Percentiles rank a stretch among this genome's conserved stretches.
Conservation (phyloP, 1,140 invertebrate genomes). For the Drosophila azteca region DNA sequence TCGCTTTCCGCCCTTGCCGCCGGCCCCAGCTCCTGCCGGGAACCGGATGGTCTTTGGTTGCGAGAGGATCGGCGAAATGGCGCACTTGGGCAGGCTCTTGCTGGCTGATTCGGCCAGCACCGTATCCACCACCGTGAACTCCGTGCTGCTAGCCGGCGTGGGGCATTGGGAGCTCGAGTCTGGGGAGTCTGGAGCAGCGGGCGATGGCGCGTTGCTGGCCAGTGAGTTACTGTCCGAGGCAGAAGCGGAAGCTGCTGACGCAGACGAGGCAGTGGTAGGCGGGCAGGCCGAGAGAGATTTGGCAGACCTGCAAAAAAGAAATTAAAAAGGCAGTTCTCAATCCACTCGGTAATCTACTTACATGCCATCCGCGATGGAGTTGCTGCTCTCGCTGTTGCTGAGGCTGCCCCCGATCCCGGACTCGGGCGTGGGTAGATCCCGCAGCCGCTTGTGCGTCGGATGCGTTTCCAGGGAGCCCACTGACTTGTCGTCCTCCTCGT, state of each 20-base stretch:
- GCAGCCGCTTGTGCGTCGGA: conserved; percentile 60
- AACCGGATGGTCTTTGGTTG: conserved; percentile 91
- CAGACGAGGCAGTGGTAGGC: conserved; percentile 48
- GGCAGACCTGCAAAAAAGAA: conserved; percentile 23
- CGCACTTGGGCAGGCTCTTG: conserved; percentile 69
- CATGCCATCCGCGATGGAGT: conserved; percentile 71
- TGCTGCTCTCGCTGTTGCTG: conserved; percentile 78
- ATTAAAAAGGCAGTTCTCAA: not conserved
- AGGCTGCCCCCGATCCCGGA: conserved; percentile 79
- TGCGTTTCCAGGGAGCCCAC: conserved; percentile 65
- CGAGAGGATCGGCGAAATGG: conserved; percentile 89
- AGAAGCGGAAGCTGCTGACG: conserved; percentile 3
- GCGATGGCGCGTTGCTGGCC: conserved; percentile 62
- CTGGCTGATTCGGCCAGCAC: conserved; percentile 57
- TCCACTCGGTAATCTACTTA: conserved; percentile 34
- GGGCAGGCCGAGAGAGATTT: conserved; percentile 52
- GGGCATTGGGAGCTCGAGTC: conserved; percentile 22
- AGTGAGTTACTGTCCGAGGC: conserved; percentile 56
- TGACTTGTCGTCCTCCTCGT: conserved; percentile 72
- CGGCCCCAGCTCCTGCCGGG: conserved; percentile 85
- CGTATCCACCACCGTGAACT: conserved; percentile 59
- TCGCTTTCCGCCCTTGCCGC: conserved; percentile 78
- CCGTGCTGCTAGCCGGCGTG: too few relatives aligned
- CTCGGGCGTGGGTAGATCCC: conserved; percentile 71
- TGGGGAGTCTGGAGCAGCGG: conserved; percentile 34